These are phyloP conservation scores for Corythornis cristatus DNA, from an alignment of 2,113 vertebrate species.

Conservation along the genomic window DNA sequence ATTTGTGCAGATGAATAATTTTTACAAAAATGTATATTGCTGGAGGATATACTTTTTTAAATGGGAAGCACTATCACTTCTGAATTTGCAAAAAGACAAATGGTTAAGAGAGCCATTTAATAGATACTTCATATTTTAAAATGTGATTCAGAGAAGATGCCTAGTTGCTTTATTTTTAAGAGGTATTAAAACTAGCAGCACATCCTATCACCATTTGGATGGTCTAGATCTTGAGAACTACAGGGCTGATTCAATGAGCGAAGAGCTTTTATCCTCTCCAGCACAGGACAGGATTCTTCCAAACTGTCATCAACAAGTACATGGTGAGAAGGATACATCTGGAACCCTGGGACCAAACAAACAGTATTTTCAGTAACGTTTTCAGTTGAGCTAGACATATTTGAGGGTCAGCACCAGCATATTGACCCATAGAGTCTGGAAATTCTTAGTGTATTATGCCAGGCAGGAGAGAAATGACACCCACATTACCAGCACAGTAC, in stretches of 20 bases:
- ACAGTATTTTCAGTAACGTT: not conserved
- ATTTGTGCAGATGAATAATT: not conserved
- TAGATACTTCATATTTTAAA: not conserved
- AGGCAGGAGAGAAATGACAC: not conserved
- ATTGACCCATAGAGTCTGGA: not conserved
- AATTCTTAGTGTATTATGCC: not conserved
- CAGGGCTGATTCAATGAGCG: not conserved
- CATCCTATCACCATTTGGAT: not conserved
- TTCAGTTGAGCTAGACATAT: not conserved
- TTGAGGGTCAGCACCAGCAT: not conserved
- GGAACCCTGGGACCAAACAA: not conserved
- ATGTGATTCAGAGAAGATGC: not conserved
- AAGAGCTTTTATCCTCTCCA: not conserved
- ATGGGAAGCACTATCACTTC: not conserved
- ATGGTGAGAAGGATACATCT: not conserved
- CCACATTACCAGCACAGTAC: not conserved
- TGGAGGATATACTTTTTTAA: not conserved
- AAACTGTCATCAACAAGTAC: not conserved
- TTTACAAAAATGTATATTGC: not conserved
- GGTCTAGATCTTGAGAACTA: not conserved
- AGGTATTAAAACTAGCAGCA: not conserved
- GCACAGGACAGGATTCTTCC: not conserved
- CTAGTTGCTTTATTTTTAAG: not conserved
- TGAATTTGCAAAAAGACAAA: not conserved
- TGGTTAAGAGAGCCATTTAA: not conserved